These are phyloP conservation scores for Magallana nippona DNA, from an alignment of 2,888 invertebrate species.

Conservation along the genomic window DNA sequence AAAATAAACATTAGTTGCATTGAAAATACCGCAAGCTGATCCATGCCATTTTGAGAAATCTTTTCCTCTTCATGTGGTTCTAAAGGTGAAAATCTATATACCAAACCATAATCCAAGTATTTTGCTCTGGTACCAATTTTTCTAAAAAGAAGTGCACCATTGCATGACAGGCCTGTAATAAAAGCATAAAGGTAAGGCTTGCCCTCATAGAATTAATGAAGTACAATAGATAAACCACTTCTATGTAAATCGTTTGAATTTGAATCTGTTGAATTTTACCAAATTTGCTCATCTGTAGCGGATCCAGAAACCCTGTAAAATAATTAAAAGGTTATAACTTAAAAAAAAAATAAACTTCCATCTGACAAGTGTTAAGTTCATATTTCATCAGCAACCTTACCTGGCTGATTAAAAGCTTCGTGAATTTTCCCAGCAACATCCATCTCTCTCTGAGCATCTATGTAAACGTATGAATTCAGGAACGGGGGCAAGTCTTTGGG, in stretches of 20 bases:
- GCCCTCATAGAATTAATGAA: no score
- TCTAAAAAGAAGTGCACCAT: not conserved
- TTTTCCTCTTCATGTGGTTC: not conserved
- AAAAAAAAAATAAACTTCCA: no score
- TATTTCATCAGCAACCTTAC: not conserved
- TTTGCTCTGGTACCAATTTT: not conserved
- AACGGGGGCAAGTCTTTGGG: not conserved
- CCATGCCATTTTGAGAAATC: not conserved
- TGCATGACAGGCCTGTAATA: not conserved
- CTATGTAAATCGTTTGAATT: no score
- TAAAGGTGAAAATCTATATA: conserved; percentile 1
- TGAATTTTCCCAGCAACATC: conserved; percentile 28
- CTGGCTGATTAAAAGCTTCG: conserved; percentile 17
- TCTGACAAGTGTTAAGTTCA: no score
- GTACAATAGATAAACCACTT: no score
- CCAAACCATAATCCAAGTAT: not conserved
- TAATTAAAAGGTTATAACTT: no score
- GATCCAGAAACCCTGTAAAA: no score
- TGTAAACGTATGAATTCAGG: conserved; percentile 2
- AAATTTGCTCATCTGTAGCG: no score
- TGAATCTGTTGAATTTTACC: not conserved
- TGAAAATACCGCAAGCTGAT: not conserved
- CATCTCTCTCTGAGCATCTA: not conserved
- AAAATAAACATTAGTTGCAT: no score
- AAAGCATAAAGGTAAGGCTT: not conserved